Evolutionary conservation across 2,113 vertebrate genomes (phyloP).

Genomic region (Zootoca vivipara): DNA sequence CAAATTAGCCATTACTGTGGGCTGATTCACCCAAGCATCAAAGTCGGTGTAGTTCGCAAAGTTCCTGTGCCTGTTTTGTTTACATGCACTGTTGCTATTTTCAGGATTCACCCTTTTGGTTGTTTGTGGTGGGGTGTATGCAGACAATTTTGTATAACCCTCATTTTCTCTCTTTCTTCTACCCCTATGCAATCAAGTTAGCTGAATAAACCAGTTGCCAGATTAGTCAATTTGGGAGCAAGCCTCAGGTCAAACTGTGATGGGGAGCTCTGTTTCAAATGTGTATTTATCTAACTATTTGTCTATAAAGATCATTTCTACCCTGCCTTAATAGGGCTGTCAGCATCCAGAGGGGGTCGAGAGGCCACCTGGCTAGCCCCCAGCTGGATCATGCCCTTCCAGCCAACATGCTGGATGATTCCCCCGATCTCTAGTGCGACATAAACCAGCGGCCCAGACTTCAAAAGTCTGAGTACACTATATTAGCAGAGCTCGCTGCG

Average conservation of each 20-base stretch:
- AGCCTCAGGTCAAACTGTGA: too few species aligned
- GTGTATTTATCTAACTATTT: neutral
- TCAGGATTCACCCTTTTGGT: neutral
- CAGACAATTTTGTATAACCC: neutral
- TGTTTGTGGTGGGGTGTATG: neutral
- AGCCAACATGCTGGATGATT: too few species aligned
- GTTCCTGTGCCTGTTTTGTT: neutral
- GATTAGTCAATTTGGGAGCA: neutral
- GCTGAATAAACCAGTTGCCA: neutral
- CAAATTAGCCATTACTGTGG: neutral
- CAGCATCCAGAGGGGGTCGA: too few species aligned
- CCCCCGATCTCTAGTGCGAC: too few species aligned
- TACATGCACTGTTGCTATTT: neutral
- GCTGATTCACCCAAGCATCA: neutral
- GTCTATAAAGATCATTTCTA: neutral
- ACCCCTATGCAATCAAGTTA: neutral
- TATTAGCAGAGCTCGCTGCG: too few species aligned
- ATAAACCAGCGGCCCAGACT: too few species aligned
- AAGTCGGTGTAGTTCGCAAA: too few species aligned
- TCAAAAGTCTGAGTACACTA: too few species aligned
- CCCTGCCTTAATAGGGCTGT: neutral
- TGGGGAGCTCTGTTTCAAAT: neutral
- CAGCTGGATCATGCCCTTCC: too few species aligned
- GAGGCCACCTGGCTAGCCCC: too few species aligned
- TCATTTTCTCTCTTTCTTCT: neutral